These are phyloP conservation scores for Pachyramphus minor DNA, from an alignment of 2,113 vertebrate genomes.

Conservation along the genomic window DNA sequence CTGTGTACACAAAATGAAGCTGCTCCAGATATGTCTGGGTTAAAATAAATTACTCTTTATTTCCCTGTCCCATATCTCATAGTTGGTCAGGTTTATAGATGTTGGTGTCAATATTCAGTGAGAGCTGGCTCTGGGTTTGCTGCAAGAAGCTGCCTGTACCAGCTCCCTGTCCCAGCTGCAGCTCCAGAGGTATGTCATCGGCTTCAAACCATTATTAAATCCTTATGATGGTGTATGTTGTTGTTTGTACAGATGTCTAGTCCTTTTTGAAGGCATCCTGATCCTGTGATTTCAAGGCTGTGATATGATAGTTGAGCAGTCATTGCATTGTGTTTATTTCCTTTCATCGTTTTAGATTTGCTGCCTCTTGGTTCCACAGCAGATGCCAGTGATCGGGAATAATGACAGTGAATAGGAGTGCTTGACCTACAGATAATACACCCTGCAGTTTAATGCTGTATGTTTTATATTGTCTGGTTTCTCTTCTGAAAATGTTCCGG, in stretches of 20 bases:
- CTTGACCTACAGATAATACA: not conserved
- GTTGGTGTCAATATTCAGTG: not conserved
- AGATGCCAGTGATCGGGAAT: not conserved
- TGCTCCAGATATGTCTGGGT: not conserved
- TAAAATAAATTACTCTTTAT: not conserved
- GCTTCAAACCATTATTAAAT: not conserved
- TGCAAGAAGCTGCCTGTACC: not conserved
- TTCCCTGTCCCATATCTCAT: not conserved
- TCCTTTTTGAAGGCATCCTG: not conserved
- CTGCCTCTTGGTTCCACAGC: not conserved
- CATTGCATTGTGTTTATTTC: not conserved
- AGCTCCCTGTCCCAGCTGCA: not conserved
- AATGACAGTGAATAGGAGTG: not conserved
- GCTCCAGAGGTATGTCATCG: not conserved
- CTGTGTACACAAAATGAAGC: not conserved
- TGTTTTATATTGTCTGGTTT: not conserved
- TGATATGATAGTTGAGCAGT: not conserved
- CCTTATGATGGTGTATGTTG: not conserved
- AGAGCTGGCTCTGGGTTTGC: not conserved
- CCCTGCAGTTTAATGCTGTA: not conserved
- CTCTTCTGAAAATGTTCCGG: not conserved
- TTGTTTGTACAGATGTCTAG: not conserved
- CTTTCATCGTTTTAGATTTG: not conserved
- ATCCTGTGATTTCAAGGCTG: not conserved
- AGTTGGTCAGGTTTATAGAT: not conserved